Evolutionary conservation across 1,140 invertebrate species (phyloP).

Genomic region (Mercenaria mercenaria): DNA sequence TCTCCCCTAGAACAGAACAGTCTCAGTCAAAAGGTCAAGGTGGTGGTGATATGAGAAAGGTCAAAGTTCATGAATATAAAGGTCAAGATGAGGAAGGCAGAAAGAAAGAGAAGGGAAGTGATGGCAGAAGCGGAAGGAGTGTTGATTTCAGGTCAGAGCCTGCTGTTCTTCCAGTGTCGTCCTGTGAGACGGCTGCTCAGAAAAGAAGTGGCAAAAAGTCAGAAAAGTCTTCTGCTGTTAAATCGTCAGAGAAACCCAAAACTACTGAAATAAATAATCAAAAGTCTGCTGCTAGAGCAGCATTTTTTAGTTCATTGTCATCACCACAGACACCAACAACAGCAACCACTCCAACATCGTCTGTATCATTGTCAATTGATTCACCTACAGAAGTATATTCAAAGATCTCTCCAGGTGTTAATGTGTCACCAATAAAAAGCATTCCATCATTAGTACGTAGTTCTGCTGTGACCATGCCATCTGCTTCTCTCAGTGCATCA

Average conservation of each 20-base stretch:
- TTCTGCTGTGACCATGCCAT: slow-evolving; percentile 43
- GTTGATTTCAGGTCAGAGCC: slow-evolving; percentile 51
- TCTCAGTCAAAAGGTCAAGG: not conserved
- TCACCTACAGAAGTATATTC: slow-evolving; percentile 63
- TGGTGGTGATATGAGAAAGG: not conserved
- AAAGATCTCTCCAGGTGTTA: slow-evolving; percentile 44
- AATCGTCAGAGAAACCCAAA: not conserved
- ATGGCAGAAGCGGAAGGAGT: slow-evolving; percentile 24
- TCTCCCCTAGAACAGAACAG: slow-evolving; percentile 18
- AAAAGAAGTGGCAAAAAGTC: not conserved
- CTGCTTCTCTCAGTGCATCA: slow-evolving; percentile 21
- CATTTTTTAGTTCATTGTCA: slow-evolving; percentile 76
- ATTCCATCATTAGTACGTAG: slow-evolving; percentile 18
- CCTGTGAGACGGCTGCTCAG: slow-evolving; percentile 42
- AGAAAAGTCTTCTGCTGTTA: slow-evolving; percentile 28
- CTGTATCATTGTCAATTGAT: slow-evolving; percentile 37
- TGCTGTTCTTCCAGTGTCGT: slow-evolving; percentile 39
- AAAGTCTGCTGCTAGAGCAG: slow-evolving; percentile 71
- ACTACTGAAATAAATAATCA: slow-evolving; percentile 55
- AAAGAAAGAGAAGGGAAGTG: not conserved
- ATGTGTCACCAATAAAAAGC: slow-evolving; percentile 3
- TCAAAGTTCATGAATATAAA: slow-evolving; percentile 32
- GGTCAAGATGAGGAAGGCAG: not conserved
- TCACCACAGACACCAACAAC: slow-evolving; percentile 66
- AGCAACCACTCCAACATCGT: slow-evolving; percentile 50